These are phyloP conservation scores for Drosophila navojoa DNA, from an alignment of 1,140 invertebrate genomes.

Conservation along the genomic window DNA sequence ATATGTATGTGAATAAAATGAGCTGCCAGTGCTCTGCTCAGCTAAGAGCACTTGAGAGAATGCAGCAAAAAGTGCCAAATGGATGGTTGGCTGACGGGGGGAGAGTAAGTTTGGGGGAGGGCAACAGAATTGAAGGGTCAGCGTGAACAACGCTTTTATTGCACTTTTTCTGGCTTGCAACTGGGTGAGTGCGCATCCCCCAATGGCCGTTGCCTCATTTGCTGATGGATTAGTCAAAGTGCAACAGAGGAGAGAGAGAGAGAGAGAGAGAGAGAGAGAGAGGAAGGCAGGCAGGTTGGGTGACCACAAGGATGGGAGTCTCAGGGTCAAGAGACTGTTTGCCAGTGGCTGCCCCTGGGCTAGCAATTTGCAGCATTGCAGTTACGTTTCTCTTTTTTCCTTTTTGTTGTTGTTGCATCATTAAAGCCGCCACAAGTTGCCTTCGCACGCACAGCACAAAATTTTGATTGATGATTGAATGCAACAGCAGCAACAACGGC, in stretches of 20 bases:
- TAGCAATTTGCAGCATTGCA: conserved; percentile 44
- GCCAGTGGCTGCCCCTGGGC: conserved; percentile 28
- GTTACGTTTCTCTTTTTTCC: conserved; percentile 44
- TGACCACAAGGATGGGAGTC: background rate
- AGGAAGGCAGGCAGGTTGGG: background rate
- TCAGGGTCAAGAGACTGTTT: conserved; percentile 59
- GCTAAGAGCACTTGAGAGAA: conserved; percentile 64
- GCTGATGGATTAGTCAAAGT: conserved; percentile 81
- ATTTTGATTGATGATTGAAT: conserved; percentile 82
- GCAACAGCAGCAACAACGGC: conserved; percentile 51
- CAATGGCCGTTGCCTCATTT: conserved; percentile 70
- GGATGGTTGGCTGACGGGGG: conserved; percentile 4
- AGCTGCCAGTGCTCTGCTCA: conserved; percentile 44
- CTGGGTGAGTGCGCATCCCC: conserved; percentile 44
- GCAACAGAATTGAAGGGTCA: conserved; percentile 42
- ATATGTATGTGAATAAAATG: conserved; percentile 47
- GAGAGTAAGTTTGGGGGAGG: background rate
- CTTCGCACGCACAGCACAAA: conserved; percentile 70
- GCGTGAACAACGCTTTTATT: conserved; percentile 64
- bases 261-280: background rate
- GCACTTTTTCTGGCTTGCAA: conserved; percentile 40
- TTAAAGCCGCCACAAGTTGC: conserved; percentile 53
- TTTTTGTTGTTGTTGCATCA: conserved; percentile 56
- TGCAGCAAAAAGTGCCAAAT: conserved; percentile 53
- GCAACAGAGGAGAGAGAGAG: conserved; percentile 45